These are phyloP conservation scores for Orchesella cincta DNA, from an alignment of 1,140 invertebrate species.

Conservation along the genomic window DNA sequence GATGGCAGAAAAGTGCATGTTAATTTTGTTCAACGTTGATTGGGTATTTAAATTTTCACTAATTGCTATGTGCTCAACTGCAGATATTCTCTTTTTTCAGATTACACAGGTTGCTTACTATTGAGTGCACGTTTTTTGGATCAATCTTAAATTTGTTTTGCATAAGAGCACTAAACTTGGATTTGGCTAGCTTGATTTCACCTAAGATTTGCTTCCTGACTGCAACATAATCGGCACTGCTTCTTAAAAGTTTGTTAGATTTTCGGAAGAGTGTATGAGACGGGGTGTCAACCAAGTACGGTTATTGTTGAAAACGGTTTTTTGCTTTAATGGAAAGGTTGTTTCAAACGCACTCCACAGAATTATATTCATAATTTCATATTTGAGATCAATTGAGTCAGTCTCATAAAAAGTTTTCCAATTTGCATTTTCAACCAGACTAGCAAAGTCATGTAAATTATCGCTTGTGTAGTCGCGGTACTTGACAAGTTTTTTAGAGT, in stretches of 20 bases:
- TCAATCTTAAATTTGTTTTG: background rate
- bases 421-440: background rate
- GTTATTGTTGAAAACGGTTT: background rate
- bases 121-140: background rate
- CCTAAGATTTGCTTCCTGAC: background rate
- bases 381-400: background rate
- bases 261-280: background rate
- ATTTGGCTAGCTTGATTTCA: background rate
- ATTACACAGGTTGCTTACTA: background rate
- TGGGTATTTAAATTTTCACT: background rate
- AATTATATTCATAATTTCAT: background rate
- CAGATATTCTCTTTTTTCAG: background rate
- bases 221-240: background rate
- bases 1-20: background rate
- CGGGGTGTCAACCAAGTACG: background rate
- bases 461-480: background rate
- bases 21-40: background rate
- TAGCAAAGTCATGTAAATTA: background rate
- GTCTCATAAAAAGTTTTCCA: background rate
- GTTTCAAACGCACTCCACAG: background rate
- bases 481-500: background rate
- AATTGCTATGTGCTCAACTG: background rate
- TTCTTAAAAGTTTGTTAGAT: background rate
- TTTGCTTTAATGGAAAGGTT: background rate
- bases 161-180: background rate